Conservation (phyloP, 2,113 vertebrate species). For the Xiphorhynchus elegans region DNA sequence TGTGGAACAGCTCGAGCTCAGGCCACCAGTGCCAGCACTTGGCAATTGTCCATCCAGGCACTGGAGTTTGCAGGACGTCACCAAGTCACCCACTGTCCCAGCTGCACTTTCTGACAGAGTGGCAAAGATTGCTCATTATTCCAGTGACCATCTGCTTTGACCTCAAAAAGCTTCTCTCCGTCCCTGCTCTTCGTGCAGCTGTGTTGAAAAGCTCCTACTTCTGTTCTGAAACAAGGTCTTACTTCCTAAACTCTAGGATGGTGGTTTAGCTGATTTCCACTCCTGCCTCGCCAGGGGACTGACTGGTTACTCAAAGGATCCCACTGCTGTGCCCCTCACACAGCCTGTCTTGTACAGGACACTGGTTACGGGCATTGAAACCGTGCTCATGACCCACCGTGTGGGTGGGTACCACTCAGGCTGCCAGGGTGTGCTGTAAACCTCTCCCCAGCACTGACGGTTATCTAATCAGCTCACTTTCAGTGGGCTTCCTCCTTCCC, state of each 20-base stretch:
- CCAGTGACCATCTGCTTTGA: not conserved
- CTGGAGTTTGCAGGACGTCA: fast-evolving
- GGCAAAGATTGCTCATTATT: fast-evolving
- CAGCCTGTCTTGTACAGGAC: not conserved
- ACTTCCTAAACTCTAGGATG: not conserved
- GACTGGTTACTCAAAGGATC: fast-evolving
- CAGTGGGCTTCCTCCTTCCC: not conserved
- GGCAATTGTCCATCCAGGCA: fast-evolving
- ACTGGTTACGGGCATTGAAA: fast-evolving
- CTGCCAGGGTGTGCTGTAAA: not conserved
- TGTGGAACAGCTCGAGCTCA: fast-evolving
- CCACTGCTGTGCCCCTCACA: not conserved
- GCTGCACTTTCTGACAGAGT: fast-evolving
- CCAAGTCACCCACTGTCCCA: fast-evolving
- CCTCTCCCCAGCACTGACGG: not conserved
- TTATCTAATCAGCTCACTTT: not conserved
- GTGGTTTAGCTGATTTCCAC: not conserved
- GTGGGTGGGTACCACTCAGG: not conserved
- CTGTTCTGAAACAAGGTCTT: not conserved
- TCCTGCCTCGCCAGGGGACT: fast-evolving
- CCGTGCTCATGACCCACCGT: too few relatives aligned
- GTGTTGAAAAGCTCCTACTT: not conserved
- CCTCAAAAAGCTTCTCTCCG: not conserved
- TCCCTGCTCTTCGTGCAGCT: fast-evolving
- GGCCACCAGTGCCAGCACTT: fast-evolving